Conservation (phyloP, 2,888 invertebrate genomes). For the Caenorhabditis imperialis region DNA sequence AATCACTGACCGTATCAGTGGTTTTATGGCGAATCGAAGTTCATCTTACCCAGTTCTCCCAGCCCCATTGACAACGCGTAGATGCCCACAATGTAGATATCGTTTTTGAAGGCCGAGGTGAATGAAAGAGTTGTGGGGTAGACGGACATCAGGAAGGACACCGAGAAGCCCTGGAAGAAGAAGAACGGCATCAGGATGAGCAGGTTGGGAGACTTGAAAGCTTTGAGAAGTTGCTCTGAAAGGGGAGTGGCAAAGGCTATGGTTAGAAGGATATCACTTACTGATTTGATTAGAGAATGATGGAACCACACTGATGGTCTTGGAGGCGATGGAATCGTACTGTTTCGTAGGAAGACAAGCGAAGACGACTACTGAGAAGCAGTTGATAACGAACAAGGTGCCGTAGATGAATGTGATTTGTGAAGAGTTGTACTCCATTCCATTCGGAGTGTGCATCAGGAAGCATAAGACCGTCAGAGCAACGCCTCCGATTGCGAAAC, state of each 20-base stretch:
- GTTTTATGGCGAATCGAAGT: too few species aligned
- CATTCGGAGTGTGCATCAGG: conserved; percentile 30
- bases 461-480: conserved; percentile 55
- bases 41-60: too few species aligned
- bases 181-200: conserved; percentile 63
- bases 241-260: not conserved
- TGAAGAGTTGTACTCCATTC: conserved; percentile 48
- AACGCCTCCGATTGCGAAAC: conserved; percentile 62
- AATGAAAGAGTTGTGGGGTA: conserved; percentile 65
- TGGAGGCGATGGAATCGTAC: conserved; percentile 62
- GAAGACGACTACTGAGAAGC: conserved; percentile 58
- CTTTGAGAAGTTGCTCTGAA: conserved; percentile 58
- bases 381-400: conserved; percentile 56
- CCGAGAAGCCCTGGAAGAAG: conserved; percentile 65
- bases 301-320: conserved; percentile 50
- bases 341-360: conserved; percentile 60
- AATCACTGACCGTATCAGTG: too few species aligned
- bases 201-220: conserved; percentile 50
- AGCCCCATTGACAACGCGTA: conserved; percentile 60
- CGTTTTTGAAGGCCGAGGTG: conserved; percentile 49
- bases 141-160: conserved; percentile 63
- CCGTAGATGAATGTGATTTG: conserved; percentile 59
- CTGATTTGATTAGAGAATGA: conserved; percentile 57
- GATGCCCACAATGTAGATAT: conserved; percentile 60
- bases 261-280: conserved; percentile 26